phyloP scores from a whole-genome alignment of 2,113 vertebrate genomes.

The Phaethon lepturus region DNA sequence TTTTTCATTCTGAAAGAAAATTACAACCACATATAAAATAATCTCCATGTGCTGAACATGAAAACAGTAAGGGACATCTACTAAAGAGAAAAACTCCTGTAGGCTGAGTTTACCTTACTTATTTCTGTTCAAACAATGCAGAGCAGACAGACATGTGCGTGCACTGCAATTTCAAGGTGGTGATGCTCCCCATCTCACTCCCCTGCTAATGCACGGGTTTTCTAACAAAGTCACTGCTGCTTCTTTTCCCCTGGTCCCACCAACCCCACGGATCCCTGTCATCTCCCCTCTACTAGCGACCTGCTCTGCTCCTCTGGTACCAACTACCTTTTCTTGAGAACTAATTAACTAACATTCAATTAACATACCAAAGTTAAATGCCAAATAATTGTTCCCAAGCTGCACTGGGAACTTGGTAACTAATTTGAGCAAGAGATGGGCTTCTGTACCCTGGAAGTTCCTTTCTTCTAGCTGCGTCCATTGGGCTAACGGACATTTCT shows the following conservation, averaged over 20 bases:
- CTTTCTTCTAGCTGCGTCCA: background rate
- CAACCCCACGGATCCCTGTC: background rate
- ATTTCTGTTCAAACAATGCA: background rate
- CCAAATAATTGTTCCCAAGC: slow-evolving; percentile 28
- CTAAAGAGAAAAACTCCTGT: background rate
- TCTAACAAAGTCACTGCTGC: background rate
- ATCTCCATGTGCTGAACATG: background rate
- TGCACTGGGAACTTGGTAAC: background rate
- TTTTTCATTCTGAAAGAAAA: background rate
- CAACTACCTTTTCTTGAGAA: slow-evolving; percentile 36
- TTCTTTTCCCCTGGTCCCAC: background rate
- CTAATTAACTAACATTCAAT: slow-evolving; percentile 48
- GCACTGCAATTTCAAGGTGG: background rate
- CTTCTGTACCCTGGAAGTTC: background rate
- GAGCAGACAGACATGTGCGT: background rate
- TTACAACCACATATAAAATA: background rate
- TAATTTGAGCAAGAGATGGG: background rate
- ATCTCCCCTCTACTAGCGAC: background rate
- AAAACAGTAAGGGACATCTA: background rate
- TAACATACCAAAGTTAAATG: slow-evolving; percentile 20
- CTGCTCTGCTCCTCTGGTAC: slow-evolving; percentile 12
- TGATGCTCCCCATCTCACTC: background rate
- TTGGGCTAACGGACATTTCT: rapidly evolving
- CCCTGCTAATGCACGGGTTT: background rate
- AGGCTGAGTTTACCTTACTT: background rate